These are phyloP conservation scores for Trematomus loennbergii DNA, from an alignment of 2,113 vertebrate species.

Conservation along the genomic window DNA sequence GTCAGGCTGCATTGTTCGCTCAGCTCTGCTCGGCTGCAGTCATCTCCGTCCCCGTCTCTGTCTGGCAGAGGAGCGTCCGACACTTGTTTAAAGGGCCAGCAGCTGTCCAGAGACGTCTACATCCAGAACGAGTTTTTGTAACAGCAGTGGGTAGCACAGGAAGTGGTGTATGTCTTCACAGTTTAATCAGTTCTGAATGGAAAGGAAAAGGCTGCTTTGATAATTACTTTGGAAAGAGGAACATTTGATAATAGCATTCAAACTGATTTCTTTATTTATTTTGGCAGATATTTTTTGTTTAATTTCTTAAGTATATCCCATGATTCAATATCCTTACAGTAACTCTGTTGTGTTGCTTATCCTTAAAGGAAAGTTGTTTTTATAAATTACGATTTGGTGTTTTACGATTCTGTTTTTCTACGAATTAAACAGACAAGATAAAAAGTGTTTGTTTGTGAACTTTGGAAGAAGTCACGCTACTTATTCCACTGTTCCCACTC, in stretches of 20 bases:
- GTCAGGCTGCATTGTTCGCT: constrained; percentile 78
- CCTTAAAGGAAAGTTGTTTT: background rate
- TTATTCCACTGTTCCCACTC: background rate
- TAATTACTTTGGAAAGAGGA: constrained; percentile 24
- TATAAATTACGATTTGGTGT: too few species aligned
- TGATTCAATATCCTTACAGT: background rate
- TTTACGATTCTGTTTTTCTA: too few species aligned
- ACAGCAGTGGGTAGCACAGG: constrained; percentile 45
- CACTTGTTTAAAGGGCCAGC: constrained; percentile 41
- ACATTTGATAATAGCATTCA: constrained; percentile 9
- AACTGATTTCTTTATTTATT: constrained; percentile 22
- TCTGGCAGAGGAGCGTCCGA: constrained; percentile 22
- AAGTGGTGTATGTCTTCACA: constrained; percentile 52
- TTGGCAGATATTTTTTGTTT: constrained; percentile 23
- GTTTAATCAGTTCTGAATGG: constrained; percentile 50
- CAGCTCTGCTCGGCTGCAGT: constrained; percentile 59
- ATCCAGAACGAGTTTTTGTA: constrained; percentile 40
- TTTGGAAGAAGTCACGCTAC: too few species aligned
- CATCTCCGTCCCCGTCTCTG: constrained; percentile 39
- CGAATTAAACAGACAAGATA: too few species aligned
- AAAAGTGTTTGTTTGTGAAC: too few species aligned
- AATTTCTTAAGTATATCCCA: background rate
- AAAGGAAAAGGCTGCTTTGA: constrained; percentile 46
- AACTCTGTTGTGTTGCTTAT: background rate
- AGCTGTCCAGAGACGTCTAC: constrained; percentile 38